Percentiles rank a stretch among this genome's conserved stretches.
These are phyloP conservation scores for Thera britannica DNA, from an alignment of 2,888 invertebrate species.

Conservation along the genomic window DNA sequence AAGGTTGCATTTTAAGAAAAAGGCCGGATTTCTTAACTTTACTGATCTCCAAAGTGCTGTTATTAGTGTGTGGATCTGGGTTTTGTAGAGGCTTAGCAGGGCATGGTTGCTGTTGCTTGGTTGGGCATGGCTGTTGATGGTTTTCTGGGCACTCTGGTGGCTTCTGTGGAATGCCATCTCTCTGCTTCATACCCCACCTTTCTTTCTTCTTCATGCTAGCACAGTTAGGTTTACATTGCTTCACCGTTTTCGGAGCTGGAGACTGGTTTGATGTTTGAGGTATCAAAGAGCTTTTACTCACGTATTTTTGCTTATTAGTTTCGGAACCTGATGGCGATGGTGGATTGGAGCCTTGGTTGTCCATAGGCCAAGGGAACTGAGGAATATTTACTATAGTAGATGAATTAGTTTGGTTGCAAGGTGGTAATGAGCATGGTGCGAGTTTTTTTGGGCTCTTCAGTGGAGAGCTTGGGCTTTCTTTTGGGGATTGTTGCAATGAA, in stretches of 20 bases:
- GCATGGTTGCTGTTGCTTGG: constrained; percentile 3
- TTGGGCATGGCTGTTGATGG: constrained; percentile 10
- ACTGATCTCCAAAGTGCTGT: neutral
- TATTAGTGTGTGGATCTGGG: neutral
- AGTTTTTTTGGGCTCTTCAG: constrained; percentile 6
- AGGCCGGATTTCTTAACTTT: constrained; percentile 49
- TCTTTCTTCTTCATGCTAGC: constrained; percentile 3
- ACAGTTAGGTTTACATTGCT: constrained; percentile 14
- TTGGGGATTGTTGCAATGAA: constrained; percentile 11
- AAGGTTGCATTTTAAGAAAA: constrained; percentile 54
- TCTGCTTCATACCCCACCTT: neutral
- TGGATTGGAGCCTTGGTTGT: constrained; percentile 17
- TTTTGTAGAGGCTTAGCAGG: constrained; percentile 5
- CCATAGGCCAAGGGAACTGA: constrained; percentile 18
- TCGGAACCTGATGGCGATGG: constrained; percentile 16
- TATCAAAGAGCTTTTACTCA: constrained; percentile 16
- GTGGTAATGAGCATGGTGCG: constrained; percentile 5
- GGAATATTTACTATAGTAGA: neutral
- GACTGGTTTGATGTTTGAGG: constrained; percentile 12
- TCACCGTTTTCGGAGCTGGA: constrained; percentile 3
- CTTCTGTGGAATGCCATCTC: neutral
- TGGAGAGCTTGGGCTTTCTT: neutral
- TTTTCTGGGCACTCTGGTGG: constrained; percentile 5
- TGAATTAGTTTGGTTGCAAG: constrained; percentile 7
- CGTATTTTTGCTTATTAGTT: constrained; percentile 8